These are phyloP conservation scores for Calyptommatus sinebrachiatus DNA, from an alignment of 2,113 vertebrate species.

Conservation along the genomic window DNA sequence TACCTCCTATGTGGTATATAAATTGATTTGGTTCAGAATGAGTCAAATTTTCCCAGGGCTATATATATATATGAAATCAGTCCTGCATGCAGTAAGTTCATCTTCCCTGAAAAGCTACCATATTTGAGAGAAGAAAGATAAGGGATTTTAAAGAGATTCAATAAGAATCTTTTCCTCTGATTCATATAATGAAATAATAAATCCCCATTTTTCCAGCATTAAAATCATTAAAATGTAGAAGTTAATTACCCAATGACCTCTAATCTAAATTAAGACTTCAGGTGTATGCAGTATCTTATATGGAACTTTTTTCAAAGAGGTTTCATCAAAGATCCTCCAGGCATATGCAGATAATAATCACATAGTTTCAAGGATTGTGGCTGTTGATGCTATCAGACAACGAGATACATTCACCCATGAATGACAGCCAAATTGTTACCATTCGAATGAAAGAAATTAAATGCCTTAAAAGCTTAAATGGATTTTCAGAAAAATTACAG, in stretches of 20 bases:
- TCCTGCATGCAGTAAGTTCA: background rate
- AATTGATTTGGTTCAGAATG: background rate
- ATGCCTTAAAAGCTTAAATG: conserved; percentile 10
- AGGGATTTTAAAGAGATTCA: background rate
- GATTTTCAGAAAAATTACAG: background rate
- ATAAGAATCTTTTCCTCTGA: background rate
- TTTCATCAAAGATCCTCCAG: background rate
- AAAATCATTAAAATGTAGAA: background rate
- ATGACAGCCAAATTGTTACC: background rate
- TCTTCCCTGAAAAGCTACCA: background rate
- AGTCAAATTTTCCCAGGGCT: background rate
- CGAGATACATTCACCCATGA: background rate
- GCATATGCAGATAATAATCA: conserved; percentile 1
- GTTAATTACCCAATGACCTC: too few relatives aligned
- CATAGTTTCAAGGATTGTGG: background rate
- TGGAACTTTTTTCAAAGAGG: background rate
- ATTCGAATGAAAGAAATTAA: background rate
- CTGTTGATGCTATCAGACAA: conserved; percentile 9
- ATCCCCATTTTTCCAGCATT: background rate
- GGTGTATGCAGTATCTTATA: background rate
- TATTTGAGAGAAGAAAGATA: background rate
- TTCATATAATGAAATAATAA: background rate
- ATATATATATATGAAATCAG: background rate
- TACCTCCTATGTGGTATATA: conserved; percentile 18
- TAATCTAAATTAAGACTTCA: background rate